Evolutionary conservation across 2,113 vertebrate species (phyloP).

Genomic region (Apteryx mantelli): DNA sequence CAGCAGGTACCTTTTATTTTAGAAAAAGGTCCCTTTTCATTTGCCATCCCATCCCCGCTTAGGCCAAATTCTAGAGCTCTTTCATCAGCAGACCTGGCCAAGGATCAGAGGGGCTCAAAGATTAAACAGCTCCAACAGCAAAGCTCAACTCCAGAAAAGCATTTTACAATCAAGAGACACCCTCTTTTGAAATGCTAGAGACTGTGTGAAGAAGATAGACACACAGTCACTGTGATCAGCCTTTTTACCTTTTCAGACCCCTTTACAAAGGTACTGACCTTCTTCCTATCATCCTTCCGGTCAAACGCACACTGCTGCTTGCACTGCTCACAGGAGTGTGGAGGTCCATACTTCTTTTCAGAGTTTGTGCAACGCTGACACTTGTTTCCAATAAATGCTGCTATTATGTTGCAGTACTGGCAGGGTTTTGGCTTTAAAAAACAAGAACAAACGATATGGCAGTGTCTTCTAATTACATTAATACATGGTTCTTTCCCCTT

Average conservation of each 20-base stretch:
- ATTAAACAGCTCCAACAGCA: background rate
- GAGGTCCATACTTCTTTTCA: constrained; percentile 82
- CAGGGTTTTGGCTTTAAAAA: constrained; percentile 80
- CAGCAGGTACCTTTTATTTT: background rate
- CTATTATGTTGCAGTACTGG: constrained; percentile 85
- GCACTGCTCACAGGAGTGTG: constrained; percentile 82
- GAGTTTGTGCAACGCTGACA: constrained; percentile 85
- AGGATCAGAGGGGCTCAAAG: background rate
- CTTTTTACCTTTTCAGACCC: background rate
- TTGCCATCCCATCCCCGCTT: background rate
- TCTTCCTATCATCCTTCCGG: constrained; percentile 82
- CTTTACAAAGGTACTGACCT: constrained; percentile 67
- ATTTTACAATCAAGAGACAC: background rate
- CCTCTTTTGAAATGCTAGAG: background rate
- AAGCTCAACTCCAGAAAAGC: background rate
- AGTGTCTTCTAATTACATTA: background rate
- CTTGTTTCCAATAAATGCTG: constrained; percentile 83
- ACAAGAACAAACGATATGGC: background rate
- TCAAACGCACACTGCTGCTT: constrained; percentile 84
- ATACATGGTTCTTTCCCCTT: background rate
- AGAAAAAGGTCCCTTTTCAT: background rate
- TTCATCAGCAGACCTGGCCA: background rate
- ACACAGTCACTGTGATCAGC: background rate
- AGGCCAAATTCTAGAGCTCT: background rate
- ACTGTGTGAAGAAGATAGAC: background rate